Conservation (phyloP, 2,888 invertebrate genomes). For the Congeria kusceri region DNA sequence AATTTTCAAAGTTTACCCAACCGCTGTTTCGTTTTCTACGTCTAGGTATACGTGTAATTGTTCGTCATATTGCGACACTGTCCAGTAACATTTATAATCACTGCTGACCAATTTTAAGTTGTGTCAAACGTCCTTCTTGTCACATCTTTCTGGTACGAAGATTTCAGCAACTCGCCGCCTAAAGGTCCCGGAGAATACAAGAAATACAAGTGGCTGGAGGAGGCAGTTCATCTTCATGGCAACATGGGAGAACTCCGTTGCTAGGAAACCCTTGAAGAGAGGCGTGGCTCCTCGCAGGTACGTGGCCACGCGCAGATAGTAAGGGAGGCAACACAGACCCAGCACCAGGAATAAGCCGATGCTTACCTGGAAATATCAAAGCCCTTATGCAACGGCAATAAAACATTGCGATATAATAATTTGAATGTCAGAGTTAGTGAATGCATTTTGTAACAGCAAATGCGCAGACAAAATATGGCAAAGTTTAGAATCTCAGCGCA, state of each 20-base stretch:
- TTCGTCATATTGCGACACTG: too few species aligned
- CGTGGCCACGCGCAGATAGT: slow-evolving; percentile 18
- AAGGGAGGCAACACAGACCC: slow-evolving; percentile 34
- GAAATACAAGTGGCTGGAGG: slow-evolving; percentile 35
- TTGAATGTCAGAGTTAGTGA: too few species aligned
- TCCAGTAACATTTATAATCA: too few species aligned
- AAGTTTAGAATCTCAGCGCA: too few species aligned
- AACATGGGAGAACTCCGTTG: slow-evolving; percentile 46
- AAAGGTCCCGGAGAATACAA: slow-evolving; percentile 38
- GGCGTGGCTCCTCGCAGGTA: slow-evolving; percentile 24
- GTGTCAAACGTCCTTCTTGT: not conserved
- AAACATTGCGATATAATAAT: too few species aligned
- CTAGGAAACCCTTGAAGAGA: slow-evolving; percentile 26
- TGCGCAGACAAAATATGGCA: too few species aligned
- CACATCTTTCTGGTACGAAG: not conserved
- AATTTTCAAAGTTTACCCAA: too few species aligned
- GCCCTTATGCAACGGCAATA: too few species aligned
- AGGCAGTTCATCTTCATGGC: slow-evolving; percentile 29
- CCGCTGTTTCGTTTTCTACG: too few species aligned
- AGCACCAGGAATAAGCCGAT: slow-evolving; percentile 13
- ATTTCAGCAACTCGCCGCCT: slow-evolving; percentile 1
- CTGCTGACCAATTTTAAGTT: too few species aligned
- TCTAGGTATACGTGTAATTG: too few species aligned
- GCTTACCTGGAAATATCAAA: slow-evolving; percentile 23
- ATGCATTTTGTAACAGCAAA: too few species aligned